Evolutionary conservation across 2,113 vertebrate species (phyloP).

Genomic region (Heptranchias perlo): DNA sequence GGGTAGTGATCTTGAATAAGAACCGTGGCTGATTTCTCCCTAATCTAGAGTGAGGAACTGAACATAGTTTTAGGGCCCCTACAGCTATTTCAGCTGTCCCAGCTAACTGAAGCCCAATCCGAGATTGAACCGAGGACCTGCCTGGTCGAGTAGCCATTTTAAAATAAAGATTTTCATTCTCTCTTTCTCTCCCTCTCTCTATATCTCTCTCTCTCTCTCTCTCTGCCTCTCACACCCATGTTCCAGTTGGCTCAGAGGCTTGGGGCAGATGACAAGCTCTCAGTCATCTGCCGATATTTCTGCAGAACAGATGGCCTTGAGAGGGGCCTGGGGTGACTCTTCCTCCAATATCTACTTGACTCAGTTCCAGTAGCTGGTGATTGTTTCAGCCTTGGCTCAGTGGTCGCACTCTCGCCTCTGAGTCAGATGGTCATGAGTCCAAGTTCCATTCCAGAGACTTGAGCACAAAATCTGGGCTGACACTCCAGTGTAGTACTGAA

Average conservation of each 20-base stretch:
- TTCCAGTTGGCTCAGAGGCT: not conserved
- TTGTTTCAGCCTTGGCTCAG: not conserved
- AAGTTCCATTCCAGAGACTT: not conserved
- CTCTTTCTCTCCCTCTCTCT: not conserved
- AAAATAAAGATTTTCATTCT: not conserved
- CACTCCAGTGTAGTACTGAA: not conserved
- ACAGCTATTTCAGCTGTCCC: no score
- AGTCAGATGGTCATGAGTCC: not conserved
- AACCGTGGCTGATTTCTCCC: not conserved
- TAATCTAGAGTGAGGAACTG: not conserved
- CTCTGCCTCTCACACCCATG: not conserved
- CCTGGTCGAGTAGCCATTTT: not conserved
- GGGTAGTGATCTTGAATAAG: not conserved
- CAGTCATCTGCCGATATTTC: not conserved
- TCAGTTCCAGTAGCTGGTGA: not conserved
- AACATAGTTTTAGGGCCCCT: not conserved
- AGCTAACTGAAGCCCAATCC: not conserved
- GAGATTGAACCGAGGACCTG: not conserved
- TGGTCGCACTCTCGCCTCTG: not conserved
- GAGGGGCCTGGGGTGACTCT: not conserved
- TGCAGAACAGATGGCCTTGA: not conserved
- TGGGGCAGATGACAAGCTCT: not conserved
- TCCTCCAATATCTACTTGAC: not conserved
- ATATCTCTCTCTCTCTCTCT: not conserved
- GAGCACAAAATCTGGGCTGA: not conserved